These are phyloP conservation scores for Hermaeophaga mercurialis DNA, from an alignment of 2,888 invertebrate genomes.

Conservation along the genomic window DNA sequence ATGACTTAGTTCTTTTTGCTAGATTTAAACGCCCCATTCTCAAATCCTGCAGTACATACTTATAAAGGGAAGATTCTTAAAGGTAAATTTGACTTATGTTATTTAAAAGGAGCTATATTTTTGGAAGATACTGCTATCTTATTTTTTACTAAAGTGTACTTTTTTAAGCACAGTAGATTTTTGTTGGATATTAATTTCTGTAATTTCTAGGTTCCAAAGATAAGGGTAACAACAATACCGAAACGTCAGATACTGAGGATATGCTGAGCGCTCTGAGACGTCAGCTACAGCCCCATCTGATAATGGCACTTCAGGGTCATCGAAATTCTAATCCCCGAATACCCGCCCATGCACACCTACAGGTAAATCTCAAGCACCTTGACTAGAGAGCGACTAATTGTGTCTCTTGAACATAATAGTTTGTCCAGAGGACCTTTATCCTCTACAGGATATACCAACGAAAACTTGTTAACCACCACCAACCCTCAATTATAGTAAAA, in stretches of 20 bases:
- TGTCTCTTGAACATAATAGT: too few species aligned
- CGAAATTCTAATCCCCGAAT: slow-evolving; percentile 50
- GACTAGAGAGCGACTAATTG: too few species aligned
- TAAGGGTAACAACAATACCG: slow-evolving; percentile 46
- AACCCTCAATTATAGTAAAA: too few species aligned
- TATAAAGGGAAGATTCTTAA: slow-evolving; percentile 24
- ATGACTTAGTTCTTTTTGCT: too few species aligned
- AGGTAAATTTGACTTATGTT: slow-evolving; percentile 9
- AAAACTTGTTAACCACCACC: too few species aligned
- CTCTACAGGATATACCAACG: too few species aligned
- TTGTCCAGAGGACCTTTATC: too few species aligned
- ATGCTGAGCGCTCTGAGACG: slow-evolving; percentile 72
- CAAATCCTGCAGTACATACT: slow-evolving; percentile 21
- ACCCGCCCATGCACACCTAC: slow-evolving; percentile 41
- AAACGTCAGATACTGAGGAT: slow-evolving; percentile 60
- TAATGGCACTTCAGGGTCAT: slow-evolving; percentile 67
- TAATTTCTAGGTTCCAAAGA: slow-evolving; percentile 43
- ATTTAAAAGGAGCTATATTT: background rate
- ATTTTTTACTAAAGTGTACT: background rate
- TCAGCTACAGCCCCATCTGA: slow-evolving; percentile 73
- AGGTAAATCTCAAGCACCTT: slow-evolving; percentile 27
- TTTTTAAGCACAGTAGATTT: background rate
- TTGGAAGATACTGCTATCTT: background rate
- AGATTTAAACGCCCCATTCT: background rate
- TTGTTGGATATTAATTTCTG: background rate